Evolutionary conservation across 1,140 invertebrate genomes (phyloP).

Genomic region (Zaprionus lachaisei): DNA sequence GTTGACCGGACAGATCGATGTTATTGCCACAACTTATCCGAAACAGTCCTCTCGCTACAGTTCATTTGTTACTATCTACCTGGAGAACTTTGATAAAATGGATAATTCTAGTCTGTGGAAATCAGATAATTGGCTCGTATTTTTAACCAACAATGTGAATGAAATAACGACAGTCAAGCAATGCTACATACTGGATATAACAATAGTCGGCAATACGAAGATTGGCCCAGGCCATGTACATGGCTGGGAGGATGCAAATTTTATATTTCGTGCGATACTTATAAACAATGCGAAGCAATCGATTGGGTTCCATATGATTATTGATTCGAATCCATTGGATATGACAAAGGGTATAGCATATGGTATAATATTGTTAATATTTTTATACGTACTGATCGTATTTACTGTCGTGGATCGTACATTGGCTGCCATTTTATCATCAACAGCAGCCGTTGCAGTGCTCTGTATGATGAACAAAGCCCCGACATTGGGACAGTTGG

Average conservation of each 20-base stretch:
- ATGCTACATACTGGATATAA: neutral
- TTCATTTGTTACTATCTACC: neutral
- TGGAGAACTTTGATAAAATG: neutral
- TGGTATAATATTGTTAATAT: neutral
- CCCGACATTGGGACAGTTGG: conserved; percentile 88
- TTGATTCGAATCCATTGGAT: conserved; percentile 10
- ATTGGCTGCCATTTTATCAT: neutral
- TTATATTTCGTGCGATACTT: neutral
- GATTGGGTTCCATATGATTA: neutral
- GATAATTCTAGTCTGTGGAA: neutral
- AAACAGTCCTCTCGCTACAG: neutral
- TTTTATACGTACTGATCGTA: conserved; percentile 1
- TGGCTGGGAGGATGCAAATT: neutral
- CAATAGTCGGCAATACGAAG: neutral
- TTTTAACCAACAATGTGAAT: neutral
- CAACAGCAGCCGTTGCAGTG: neutral
- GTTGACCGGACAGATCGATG: neutral
- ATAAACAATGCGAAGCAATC: neutral
- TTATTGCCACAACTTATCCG: neutral
- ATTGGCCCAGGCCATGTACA: neutral
- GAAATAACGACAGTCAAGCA: neutral
- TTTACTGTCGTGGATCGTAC: conserved; percentile 1
- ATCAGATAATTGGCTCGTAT: neutral
- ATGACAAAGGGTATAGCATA: neutral
- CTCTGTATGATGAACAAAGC: conserved; percentile 84